Base-by-base conservation (phyloP, 2,888 invertebrate genomes). In the Noctua comes region DNA sequence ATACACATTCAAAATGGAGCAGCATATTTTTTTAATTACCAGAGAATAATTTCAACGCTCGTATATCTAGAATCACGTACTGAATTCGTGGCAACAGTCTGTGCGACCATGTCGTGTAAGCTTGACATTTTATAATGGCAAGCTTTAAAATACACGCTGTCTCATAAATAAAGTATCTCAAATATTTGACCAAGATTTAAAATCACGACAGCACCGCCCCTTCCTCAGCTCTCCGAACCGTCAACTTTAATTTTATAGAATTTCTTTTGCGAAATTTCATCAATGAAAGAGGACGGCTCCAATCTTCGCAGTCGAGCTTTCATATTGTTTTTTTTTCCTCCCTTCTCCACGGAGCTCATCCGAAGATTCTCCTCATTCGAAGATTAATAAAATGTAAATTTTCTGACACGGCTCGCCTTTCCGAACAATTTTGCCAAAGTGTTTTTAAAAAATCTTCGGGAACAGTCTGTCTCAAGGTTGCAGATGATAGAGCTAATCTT, bases 311-410 rank as follows among this genome's bases (percentile, higher is more conserved):
- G 79, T 79, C 76, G 80, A 73, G 79, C 82, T 86, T 89, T 89
- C 86, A 89, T 90, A 90, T 91, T 91, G 88, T 91, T 90, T 91
- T 86, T 80, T 75, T 77, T 77, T 69, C 59, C 43, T 83, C 76
- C 78, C 82, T 68, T 78, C 79, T 72, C 18, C 64, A 69, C 57
- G 73, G 80, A 88, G 88, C 88, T 86, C 80, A 82, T 84, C 80
- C 83, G 80, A 84, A 79, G 81, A 68, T 72, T 84, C 84, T 83
- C 88, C 88, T 90, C 92, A 91, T 91, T 91, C 88, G 77, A 84
- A 91, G 91, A 93, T 93, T 93, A 93, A 93, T 93, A 93, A 93
- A 92, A 93, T 93, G 93, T 91, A 92, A 93, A 93, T 93, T 89
- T 88, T 83, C 82, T 86, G 90, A 90, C 91, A 89, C 90, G 89